Evolutionary conservation across 2,888 invertebrate genomes (phyloP).

Genomic region (Itoplectis maculator): DNA sequence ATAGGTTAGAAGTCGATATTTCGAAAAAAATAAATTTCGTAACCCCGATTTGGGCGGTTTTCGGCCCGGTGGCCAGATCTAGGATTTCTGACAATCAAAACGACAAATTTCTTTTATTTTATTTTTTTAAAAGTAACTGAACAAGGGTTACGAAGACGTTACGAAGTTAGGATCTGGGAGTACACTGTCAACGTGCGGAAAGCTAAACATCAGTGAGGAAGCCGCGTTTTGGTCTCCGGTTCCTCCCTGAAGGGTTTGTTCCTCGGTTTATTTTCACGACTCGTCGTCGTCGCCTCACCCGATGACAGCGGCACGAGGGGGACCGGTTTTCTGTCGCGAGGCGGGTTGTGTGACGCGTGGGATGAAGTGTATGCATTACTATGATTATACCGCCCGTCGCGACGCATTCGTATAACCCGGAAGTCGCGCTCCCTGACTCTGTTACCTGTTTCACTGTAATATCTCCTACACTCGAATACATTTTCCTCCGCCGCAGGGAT

Average conservation of each 20-base stretch:
- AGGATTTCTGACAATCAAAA: too few relatives aligned
- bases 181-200: conserved; percentile 25
- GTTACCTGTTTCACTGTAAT: conserved; percentile 27
- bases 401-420: conserved; percentile 12
- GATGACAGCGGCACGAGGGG: conserved; percentile 62
- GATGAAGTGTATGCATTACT: conserved; percentile 55
- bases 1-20: too few relatives aligned
- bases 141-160: too few relatives aligned
- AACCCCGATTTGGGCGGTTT: too few relatives aligned
- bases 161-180: too few relatives aligned
- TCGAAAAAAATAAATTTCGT: too few relatives aligned
- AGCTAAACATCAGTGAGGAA: background rate
- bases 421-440: conserved; percentile 23
- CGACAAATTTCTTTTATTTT: too few relatives aligned
- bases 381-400: conserved; percentile 39
- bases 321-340: conserved; percentile 35
- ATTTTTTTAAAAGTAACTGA: too few relatives aligned
- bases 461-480: conserved; percentile 15
- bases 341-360: conserved; percentile 48
- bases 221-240: background rate
- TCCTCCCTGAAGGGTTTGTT: conserved; percentile 7
- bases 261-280: conserved; percentile 5
- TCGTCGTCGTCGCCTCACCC: conserved; percentile 60
- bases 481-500: conserved; percentile 21
- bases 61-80: too few relatives aligned